Evolutionary conservation across 2,888 invertebrate genomes (phyloP), one percentile per base, ranked within the genome.

Genomic region (Oligia latruncula): DNA sequence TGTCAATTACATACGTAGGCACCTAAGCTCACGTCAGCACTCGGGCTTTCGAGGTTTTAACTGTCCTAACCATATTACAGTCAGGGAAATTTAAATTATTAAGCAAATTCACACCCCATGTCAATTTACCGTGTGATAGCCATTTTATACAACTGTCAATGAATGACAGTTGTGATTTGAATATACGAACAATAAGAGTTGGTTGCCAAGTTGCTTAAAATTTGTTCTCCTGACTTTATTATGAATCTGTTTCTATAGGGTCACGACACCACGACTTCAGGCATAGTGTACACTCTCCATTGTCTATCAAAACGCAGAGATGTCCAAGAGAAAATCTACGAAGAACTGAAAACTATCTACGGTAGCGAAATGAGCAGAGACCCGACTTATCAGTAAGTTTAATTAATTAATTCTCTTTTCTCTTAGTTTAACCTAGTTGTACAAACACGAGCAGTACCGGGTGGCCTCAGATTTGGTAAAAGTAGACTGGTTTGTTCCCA

Each of bases 221-320:
- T n/a, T 43, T 0, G n/a, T 9, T 17, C 17, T 20, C 68, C 3
- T 49, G 23, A 23, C 8, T 35, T 40, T 73, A 70, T 0, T 20
- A 23, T 49, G 15, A 15, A 64, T 17, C 2, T 74, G 3, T 74
- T 74, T 23, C 80, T 77, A 76, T 15, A 97, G 97, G 97, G 97
- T 0, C 97, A 97, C 82, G 97, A 97, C 83, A 97, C 97, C 0
- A 97, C 97, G 0, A 97, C 97, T 0, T 97, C 97, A 1, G 97
- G 97, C 0, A 94, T 97, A 17, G 93, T 95, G 0, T 97, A 97
- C 90, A 91, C 96, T 0, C 91, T 97, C 0, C 96, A 95, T 85
- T 93, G 97, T 80, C 92, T 97, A 0, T 97, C 97, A 1, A 94
- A 96, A 75, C 93, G 97, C 87, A 95, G 95, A 8, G 95, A 96